Evolutionary conservation across 2,113 vertebrate species (phyloP), one percentile per base, ranked within the genome.

Genomic region (Dicerorhinus sumatrensis): DNA sequence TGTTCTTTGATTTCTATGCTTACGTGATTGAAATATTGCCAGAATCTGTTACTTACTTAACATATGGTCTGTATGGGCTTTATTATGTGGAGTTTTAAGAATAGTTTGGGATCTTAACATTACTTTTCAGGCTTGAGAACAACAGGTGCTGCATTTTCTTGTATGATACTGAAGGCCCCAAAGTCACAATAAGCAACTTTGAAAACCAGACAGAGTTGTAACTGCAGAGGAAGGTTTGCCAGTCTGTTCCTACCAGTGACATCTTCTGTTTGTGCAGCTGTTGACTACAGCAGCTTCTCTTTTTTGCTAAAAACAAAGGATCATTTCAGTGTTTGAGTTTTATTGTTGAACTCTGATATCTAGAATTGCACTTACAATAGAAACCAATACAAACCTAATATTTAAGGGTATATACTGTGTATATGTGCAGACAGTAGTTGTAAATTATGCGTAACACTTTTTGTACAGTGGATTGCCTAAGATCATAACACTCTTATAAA

Each of bases 231-330:
- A 97, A 89, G 97, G 98, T 98, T 98, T 98, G 98, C 98, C 98
- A 98, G 98, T 97, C 96, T 98, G 98, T 99, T 98, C 98, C 98
- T 98, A 97, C 98, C 98, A 97, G 99, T 99, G 98, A 98, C 98
- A 99, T 98, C 99, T 98, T 99, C 99, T 98, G 98, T 98, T 95
- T 98, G 90, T 98, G 98, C 99, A 99, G 99, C 99, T 99, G 99
- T 98, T 98, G 98, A 99, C 98, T 98, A 98, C 98, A 99, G 98
- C 98, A 98, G 98, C 98, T 98, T 98, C 98, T 98, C 97, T 98
- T 83, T 97, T 79, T 90, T 63, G 39, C 82, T 97, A 92, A 97
- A 97, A 98, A 99, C 99, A 99, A 99, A 99, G 98, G 93, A 27
- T 93, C 80, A 42, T 97, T 99, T 99, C 96, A 99, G 97, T 94